phyloP scores from a whole-genome alignment of 2,888 invertebrate species.

The Julus scandinavius region DNA sequence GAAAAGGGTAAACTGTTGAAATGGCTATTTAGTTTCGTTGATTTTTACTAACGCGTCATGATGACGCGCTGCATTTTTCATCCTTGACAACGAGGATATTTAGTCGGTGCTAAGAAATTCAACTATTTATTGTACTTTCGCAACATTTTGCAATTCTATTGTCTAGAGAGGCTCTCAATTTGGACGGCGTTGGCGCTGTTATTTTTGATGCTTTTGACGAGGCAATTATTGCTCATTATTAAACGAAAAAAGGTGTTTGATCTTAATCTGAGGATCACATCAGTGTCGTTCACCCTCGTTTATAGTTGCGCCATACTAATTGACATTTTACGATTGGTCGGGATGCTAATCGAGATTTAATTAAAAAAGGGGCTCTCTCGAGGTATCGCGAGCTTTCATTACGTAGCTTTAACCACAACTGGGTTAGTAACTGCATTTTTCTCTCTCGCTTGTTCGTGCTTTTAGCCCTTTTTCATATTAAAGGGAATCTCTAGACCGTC shows the following conservation, averaged over 20 bases:
- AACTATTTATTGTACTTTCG: background rate
- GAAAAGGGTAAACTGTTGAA: too few relatives aligned
- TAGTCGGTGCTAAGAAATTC: background rate
- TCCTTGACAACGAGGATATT: background rate
- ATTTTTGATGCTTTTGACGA: too few relatives aligned
- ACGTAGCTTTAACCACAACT: background rate
- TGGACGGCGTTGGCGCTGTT: background rate
- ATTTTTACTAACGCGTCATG: too few relatives aligned
- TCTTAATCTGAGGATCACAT: background rate
- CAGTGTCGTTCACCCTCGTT: conserved; percentile 29
- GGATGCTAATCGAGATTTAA: background rate
- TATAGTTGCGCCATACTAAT: background rate
- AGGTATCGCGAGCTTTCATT: background rate
- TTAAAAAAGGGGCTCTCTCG: background rate
- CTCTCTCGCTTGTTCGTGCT: too few relatives aligned
- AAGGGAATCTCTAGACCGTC: too few relatives aligned
- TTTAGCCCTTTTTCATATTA: too few relatives aligned
- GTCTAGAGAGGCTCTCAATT: background rate
- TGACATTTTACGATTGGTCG: background rate
- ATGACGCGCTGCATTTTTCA: too few relatives aligned
- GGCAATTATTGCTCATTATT: background rate
- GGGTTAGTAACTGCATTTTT: too few relatives aligned
- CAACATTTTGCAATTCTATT: background rate
- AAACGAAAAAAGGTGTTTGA: background rate
- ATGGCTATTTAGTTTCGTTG: too few relatives aligned